Conservation (phyloP, 2,888 invertebrate genomes). For the Apamea sordens region DNA sequence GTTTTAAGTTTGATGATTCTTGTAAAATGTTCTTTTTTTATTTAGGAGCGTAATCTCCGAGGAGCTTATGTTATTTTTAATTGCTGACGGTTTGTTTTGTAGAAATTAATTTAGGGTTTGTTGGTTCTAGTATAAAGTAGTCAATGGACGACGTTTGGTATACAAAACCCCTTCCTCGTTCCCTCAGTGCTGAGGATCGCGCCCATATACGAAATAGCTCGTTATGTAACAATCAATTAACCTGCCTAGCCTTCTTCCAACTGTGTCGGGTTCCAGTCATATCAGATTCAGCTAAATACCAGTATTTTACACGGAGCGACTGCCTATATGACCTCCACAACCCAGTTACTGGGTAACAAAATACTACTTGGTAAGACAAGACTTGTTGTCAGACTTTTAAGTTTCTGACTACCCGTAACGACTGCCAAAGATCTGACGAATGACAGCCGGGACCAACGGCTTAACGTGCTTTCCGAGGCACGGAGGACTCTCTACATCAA, state of each 20-base stretch:
- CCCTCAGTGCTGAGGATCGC: neutral
- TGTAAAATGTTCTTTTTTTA: constrained; percentile 45
- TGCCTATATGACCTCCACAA: neutral
- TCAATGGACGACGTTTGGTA: neutral
- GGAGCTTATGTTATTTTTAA: constrained; percentile 36
- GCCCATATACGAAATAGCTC: neutral
- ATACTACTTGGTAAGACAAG: neutral
- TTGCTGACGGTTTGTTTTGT: constrained; percentile 22
- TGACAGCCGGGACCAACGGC: neutral
- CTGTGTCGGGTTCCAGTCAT: neutral
- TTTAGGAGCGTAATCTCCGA: constrained; percentile 54
- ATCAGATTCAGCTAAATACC: neutral
- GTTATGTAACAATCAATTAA: neutral
- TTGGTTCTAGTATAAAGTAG: constrained; percentile 23
- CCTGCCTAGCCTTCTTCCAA: too few relatives aligned
- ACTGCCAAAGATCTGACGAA: neutral
- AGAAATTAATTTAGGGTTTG: constrained; percentile 14
- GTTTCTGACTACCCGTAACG: neutral
- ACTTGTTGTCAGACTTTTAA: neutral
- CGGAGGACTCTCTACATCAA: neutral
- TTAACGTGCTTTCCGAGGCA: neutral
- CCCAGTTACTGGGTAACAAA: neutral
- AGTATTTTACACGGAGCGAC: neutral
- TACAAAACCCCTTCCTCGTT: neutral
- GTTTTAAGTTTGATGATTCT: constrained; percentile 42